Conservation (phyloP, 1,140 invertebrate species). For the Coboldia fuscipes region DNA sequence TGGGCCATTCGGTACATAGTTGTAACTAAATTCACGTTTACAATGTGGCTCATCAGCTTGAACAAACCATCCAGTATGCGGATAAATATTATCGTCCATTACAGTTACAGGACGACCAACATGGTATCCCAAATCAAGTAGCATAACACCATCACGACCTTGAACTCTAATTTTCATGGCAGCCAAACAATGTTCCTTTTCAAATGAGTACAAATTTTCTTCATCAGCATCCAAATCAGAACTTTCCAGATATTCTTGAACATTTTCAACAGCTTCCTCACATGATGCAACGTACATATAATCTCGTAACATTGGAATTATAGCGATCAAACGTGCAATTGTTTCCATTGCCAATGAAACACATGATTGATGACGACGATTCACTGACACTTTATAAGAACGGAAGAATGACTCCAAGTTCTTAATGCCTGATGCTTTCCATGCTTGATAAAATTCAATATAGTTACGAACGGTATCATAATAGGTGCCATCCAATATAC, state of each 20-base stretch:
- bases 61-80: conserved; percentile 73
- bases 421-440: conserved; percentile 32
- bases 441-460: conserved; percentile 53
- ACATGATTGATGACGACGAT: conserved; percentile 58
- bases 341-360: conserved; percentile 69
- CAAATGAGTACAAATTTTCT: conserved; percentile 35
- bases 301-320: conserved; percentile 38
- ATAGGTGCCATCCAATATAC: conserved; percentile 50
- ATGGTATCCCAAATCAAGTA: conserved; percentile 80
- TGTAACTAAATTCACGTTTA: conserved; percentile 65
- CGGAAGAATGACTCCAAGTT: conserved; percentile 44
- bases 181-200: conserved; percentile 78
- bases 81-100: conserved; percentile 63
- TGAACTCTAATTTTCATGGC: conserved; percentile 50
- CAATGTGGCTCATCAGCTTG: conserved; percentile 49
- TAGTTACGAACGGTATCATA: conserved; percentile 78
- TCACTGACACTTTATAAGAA: conserved; percentile 55
- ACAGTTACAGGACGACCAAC: conserved; percentile 64
- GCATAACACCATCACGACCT: conserved; percentile 46
- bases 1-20: conserved; percentile 33
- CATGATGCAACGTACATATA: conserved; percentile 61
- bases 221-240: conserved; percentile 26
- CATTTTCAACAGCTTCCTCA: conserved; percentile 58
- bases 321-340: conserved; percentile 31
- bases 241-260: conserved; percentile 35